These are phyloP conservation scores for Tetranychus piercei DNA, from an alignment of 2,888 invertebrate genomes.

Conservation along the genomic window DNA sequence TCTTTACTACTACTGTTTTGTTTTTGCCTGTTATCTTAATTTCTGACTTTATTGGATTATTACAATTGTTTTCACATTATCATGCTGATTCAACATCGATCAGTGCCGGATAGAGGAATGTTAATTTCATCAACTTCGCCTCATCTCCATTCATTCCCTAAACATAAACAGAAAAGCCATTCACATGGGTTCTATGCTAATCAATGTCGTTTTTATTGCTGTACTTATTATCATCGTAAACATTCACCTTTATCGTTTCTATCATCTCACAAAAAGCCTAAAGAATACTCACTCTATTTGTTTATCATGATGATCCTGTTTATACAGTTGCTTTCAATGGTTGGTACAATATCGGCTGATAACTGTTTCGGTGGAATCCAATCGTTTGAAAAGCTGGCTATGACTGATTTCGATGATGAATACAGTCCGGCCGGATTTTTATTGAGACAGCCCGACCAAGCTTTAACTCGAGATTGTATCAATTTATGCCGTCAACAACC, in stretches of 20 bases:
- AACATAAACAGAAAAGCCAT: too few species aligned
- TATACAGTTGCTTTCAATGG: background rate
- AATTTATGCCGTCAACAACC: slow-evolving; percentile 32
- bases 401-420: slow-evolving; percentile 29
- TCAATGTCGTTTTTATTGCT: too few species aligned
- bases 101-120: background rate
- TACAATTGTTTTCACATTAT: background rate
- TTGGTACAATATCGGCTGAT: slow-evolving; percentile 15
- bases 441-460: slow-evolving; percentile 33
- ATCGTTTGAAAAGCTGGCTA: slow-evolving; percentile 35
- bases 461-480: slow-evolving; percentile 35
- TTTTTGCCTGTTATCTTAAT: background rate
- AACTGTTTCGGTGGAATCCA: slow-evolving; percentile 36
- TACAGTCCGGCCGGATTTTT: slow-evolving; percentile 31
- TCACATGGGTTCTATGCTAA: too few species aligned
- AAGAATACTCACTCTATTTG: background rate
- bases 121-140: background rate
- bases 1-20: background rate
- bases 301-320: background rate
- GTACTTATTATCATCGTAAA: background rate
- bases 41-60: background rate
- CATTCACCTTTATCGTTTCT: background rate
- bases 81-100: background rate
- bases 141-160: background rate
- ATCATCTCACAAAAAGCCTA: background rate